Evolutionary conservation across 2,113 vertebrate species (phyloP).

Genomic region (Oxyruncus cristatus): DNA sequence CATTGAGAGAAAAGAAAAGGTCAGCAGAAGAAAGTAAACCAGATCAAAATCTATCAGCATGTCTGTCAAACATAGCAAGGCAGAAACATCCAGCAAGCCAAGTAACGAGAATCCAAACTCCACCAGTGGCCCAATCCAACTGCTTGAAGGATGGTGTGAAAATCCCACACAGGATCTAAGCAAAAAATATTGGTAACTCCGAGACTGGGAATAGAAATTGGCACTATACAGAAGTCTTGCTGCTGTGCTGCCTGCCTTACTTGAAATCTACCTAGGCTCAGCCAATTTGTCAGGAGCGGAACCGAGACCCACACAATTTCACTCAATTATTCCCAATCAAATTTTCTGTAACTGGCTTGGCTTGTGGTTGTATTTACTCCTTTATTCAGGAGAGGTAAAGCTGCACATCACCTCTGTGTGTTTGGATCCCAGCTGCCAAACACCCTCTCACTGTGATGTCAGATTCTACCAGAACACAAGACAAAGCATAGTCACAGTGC

Average conservation of each 20-base stretch:
- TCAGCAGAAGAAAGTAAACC: constrained; percentile 24
- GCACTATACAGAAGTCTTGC: neutral
- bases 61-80: neutral
- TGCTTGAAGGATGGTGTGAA: neutral
- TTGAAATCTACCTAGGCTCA: neutral
- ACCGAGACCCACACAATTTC: neutral
- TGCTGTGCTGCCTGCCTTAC: neutral
- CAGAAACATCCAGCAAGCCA: neutral
- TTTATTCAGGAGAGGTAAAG: neutral
- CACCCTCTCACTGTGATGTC: neutral
- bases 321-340: neutral
- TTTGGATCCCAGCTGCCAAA: neutral
- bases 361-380: neutral
- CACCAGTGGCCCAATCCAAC: neutral
- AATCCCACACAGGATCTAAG: neutral
- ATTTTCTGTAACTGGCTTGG: neutral
- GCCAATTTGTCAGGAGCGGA: neutral
- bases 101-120: neutral
- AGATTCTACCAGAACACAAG: neutral
- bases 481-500: neutral
- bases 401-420: neutral
- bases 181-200: neutral
- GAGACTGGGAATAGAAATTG: neutral
- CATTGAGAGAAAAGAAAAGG: neutral
- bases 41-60: neutral